Conservation (phyloP, 2,113 vertebrate species). For the Paracanthobrama guichenoti region DNA sequence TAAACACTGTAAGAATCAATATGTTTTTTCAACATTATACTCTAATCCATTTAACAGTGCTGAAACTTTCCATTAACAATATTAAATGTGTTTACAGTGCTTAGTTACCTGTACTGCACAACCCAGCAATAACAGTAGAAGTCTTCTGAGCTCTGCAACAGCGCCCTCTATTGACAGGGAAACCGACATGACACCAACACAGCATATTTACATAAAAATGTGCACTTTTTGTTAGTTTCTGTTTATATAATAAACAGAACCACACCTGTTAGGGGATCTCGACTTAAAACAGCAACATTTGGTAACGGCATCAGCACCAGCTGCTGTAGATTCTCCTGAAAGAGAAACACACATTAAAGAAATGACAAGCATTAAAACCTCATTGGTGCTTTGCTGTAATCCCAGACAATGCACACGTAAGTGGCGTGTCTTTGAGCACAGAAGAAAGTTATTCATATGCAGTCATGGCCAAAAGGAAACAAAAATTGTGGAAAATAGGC, state of each 20-base stretch:
- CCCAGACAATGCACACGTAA: neutral
- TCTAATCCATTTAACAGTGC: neutral
- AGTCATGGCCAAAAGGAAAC: slow-evolving; percentile 19
- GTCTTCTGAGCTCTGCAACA: slow-evolving; percentile 78
- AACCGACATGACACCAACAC: neutral
- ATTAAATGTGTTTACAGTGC: slow-evolving; percentile 7
- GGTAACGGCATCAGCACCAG: slow-evolving; percentile 84
- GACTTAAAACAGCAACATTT: slow-evolving; percentile 81
- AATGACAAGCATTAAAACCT: neutral
- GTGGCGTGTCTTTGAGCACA: neutral
- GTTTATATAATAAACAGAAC: neutral
- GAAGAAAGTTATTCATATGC: neutral
- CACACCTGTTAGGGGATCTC: slow-evolving; percentile 86
- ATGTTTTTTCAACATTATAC: neutral
- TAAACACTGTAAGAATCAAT: neutral
- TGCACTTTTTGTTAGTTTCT: neutral
- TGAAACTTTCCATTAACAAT: slow-evolving; percentile 9
- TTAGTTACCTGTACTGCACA: slow-evolving; percentile 85
- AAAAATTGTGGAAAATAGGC: neutral
- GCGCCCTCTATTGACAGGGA: slow-evolving; percentile 75
- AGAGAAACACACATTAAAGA: slow-evolving; percentile 22
- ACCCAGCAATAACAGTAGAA: slow-evolving; percentile 83
- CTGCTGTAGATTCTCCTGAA: slow-evolving; percentile 86
- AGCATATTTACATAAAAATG: neutral
- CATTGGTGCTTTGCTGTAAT: neutral